phyloP scores from a whole-genome alignment of 2,113 vertebrate genomes.

The Ochotona curzoniae region DNA sequence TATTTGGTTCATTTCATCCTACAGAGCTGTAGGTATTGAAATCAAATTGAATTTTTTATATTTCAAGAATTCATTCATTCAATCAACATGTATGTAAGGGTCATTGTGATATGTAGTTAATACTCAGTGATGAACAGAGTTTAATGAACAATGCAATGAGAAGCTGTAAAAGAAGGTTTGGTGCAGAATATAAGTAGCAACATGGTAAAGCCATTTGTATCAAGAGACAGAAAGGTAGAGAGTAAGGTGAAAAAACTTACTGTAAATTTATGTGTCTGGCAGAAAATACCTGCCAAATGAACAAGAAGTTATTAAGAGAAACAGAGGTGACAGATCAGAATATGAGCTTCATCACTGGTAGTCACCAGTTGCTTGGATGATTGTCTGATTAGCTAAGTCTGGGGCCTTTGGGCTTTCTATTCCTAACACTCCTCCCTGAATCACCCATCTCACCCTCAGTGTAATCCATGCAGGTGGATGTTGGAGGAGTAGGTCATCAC shows the following conservation, averaged over 20 bases:
- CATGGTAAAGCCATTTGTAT: neutral
- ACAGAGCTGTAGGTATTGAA: neutral
- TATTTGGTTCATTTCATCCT: neutral
- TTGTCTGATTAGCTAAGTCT: neutral
- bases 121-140: neutral
- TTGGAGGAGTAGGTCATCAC: neutral
- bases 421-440: too few relatives aligned
- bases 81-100: neutral
- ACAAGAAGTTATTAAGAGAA: neutral
- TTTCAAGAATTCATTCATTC: conserved; percentile 5
- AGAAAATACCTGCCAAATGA: neutral
- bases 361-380: neutral
- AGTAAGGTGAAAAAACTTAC: neutral
- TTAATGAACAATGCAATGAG: neutral
- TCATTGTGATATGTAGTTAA: neutral
- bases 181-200: neutral
- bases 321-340: neutral
- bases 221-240: neutral
- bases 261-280: neutral
- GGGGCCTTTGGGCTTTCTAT: neutral
- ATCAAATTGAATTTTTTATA: conserved; percentile 17
- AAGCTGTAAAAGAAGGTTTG: neutral
- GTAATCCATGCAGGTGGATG: neutral
- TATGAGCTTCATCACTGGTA: neutral
- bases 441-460: neutral